A percentile compares a stretch with the other conserved stretches of the same genome.
Conservation (phyloP, 2,113 vertebrate species). For the Emydocephalus ijimae region DNA sequence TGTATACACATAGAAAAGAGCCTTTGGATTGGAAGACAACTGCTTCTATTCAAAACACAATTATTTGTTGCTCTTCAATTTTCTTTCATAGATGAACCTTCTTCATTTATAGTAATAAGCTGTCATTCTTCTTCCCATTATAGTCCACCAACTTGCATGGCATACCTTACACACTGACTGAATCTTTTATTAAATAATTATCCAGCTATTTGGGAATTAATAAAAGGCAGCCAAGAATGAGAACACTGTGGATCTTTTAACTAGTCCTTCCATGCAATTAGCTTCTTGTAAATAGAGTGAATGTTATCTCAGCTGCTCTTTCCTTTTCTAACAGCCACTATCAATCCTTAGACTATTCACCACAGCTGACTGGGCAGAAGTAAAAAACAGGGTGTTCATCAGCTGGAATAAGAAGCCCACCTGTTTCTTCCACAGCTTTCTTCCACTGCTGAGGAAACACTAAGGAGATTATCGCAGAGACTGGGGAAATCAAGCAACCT, state of each 20-base stretch:
- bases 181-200: neutral
- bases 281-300: neutral
- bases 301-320: neutral
- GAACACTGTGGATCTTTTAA: neutral
- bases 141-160: neutral
- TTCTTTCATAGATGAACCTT: neutral
- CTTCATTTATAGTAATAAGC: neutral
- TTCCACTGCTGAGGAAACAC: neutral
- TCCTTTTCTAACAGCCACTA: neutral
- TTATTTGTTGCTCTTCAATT: neutral
- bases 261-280: neutral
- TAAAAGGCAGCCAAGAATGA: neutral
- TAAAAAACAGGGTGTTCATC: neutral
- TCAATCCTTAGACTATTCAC: neutral
- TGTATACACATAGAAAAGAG: neutral
- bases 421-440: neutral
- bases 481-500: neutral
- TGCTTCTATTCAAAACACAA: neutral
- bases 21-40: neutral
- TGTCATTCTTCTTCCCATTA: neutral
- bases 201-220: neutral
- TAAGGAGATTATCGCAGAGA: neutral
- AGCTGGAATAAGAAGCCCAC: conserved; percentile 1
- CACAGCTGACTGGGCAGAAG: neutral
- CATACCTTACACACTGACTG: neutral